Evolutionary conservation across 2,797 vertebrate genomes (phyloP), one percentile per base, ranked within the genome.

Genomic region (Antrozous pallidus): DNA sequence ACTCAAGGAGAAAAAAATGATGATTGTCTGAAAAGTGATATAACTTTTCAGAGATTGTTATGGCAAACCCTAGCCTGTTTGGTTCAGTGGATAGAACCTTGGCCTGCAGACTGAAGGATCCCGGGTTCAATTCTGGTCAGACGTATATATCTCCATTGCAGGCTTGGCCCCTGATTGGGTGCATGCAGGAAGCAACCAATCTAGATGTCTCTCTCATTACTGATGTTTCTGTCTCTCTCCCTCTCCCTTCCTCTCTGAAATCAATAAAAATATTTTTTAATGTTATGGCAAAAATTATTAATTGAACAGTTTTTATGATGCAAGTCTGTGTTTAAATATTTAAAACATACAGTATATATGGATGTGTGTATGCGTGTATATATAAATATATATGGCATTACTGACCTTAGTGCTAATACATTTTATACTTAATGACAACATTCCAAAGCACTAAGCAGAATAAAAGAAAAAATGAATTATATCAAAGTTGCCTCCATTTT

Each of bases 381-480:
- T 58, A 54, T 54, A 22, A 22, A 22, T 22, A 54, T 54, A 54
- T 54, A 54, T 54, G 71, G n/a, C 17, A 94, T 78, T 84, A 51
- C 17, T 81, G 45, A 93, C 65, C 38, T 82, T 70, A 82, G 38
- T 67, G 56, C 58, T 67, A 82, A 74, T 65, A 90, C 4, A 79
- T 61, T 90, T 84, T 73, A 63, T 86, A 94, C 26, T 90, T 85
- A 63, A 84, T 63, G 28, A 73, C 12, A 88, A 81, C 22, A 86
- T 74, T 74, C 20, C 67, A 94, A 86, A 56, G 74, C 16, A 90
- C 9, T 73, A 73, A 8, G 77, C 14, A 79, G 45, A 73, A 51
- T 85, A 73, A 54, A 9, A 8, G 12, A 73, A 71, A 84, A 49
- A 70, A 65, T 40, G 9, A 90, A 85, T 80, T n/a, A n/a, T 38